Evolutionary conservation across 2,797 vertebrate genomes (phyloP).

Genomic region (Dallia pectoralis): DNA sequence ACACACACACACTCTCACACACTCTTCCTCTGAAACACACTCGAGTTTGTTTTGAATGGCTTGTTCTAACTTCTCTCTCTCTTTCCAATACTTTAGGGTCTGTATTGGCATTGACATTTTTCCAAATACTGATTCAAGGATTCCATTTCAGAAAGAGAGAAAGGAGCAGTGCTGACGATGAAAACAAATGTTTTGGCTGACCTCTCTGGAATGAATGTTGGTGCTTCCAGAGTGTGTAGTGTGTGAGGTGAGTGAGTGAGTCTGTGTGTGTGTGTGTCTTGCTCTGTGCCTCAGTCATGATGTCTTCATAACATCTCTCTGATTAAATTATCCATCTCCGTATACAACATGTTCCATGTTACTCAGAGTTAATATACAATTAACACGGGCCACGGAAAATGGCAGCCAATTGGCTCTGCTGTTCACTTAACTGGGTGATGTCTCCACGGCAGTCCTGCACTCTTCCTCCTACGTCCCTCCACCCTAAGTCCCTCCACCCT

Average conservation of each 20-base stretch:
- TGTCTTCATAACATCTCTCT: constrained; percentile 60
- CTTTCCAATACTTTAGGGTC: constrained; percentile 9
- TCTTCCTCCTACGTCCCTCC: constrained; percentile 6
- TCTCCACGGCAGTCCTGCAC: constrained; percentile 51
- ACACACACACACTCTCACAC: not conserved
- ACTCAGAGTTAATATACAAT: constrained; percentile 65
- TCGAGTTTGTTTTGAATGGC: constrained; percentile 56
- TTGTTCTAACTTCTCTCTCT: constrained; percentile 50
- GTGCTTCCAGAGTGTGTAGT: constrained; percentile 3
- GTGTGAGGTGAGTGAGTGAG: not conserved
- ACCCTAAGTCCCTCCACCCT: no score
- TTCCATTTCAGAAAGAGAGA: constrained; percentile 24
- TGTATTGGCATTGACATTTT: not conserved
- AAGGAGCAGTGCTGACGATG: constrained; percentile 34
- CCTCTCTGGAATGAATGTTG: constrained; percentile 2
- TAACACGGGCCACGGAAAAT: constrained; percentile 54
- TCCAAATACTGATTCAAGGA: constrained; percentile 42
- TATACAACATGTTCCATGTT: constrained; percentile 64
- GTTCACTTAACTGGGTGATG: constrained; percentile 55
- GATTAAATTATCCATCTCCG: constrained; percentile 64
- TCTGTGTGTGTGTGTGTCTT: not conserved
- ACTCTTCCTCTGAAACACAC: constrained; percentile 32
- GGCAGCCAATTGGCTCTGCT: constrained; percentile 69
- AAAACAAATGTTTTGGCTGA: constrained; percentile 18
- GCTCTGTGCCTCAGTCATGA: constrained; percentile 20